Evolutionary conservation across 2,888 invertebrate genomes (phyloP).

Genomic region (Oxytorus armatus): DNA sequence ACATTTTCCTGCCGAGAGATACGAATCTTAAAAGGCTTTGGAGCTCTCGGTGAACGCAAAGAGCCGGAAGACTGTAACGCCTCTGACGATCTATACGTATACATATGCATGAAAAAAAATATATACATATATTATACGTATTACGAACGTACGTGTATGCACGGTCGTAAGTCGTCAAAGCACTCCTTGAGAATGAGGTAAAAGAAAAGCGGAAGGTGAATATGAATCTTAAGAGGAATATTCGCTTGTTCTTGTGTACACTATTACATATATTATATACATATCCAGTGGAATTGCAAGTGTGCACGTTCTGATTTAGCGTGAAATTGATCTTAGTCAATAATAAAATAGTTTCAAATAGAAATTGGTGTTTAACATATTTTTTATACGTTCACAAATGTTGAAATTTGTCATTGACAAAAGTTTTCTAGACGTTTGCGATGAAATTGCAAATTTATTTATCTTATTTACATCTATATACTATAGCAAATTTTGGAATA

Average conservation of each 20-base stretch:
- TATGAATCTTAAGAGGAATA: conserved; percentile 41
- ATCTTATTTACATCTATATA: too few relatives aligned
- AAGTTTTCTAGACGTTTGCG: not conserved
- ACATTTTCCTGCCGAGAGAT: conserved; percentile 59
- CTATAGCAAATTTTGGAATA: too few relatives aligned
- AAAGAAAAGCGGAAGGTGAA: conserved; percentile 55
- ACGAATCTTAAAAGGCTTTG: conserved; percentile 66
- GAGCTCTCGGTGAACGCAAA: conserved; percentile 64
- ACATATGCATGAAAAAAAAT: too few relatives aligned
- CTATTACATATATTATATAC: not conserved
- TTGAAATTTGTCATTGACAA: not conserved
- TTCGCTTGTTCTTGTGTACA: conserved; percentile 1
- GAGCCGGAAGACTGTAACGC: conserved; percentile 68
- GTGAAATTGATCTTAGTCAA: not conserved
- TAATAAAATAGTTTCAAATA: not conserved
- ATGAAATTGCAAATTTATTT: too few relatives aligned
- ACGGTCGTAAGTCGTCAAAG: not conserved
- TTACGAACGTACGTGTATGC: conserved; percentile 8
- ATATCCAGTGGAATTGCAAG: not conserved
- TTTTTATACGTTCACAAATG: not conserved
- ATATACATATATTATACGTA: too few relatives aligned
- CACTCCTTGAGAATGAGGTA: conserved; percentile 22
- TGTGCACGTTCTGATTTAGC: not conserved
- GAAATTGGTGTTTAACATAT: too few relatives aligned
- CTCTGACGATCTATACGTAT: conserved; percentile 58